These are phyloP conservation scores for Drosophila athabasca DNA, from an alignment of 1,140 invertebrate species.

Conservation along the genomic window DNA sequence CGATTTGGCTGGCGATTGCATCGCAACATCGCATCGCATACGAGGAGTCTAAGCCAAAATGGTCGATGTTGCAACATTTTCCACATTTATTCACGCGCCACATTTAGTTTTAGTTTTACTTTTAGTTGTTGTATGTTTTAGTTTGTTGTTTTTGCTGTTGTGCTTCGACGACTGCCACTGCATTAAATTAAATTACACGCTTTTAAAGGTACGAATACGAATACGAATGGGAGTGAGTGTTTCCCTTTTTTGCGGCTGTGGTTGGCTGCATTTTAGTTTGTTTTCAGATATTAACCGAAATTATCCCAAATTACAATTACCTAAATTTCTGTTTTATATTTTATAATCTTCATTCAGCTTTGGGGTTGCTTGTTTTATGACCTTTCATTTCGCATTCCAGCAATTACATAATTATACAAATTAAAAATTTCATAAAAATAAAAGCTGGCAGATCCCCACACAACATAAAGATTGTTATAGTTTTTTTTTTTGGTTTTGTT, in stretches of 20 bases:
- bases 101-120: constrained; percentile 43
- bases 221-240: background rate
- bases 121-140: background rate
- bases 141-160: constrained; percentile 5
- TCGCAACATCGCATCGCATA: constrained; percentile 44
- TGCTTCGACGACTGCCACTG: constrained; percentile 15
- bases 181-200: constrained; percentile 66
- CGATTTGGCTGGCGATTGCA: constrained; percentile 56
- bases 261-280: constrained; percentile 44
- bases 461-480: constrained; percentile 13
- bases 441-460: background rate
- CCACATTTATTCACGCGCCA: constrained; percentile 62
- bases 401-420: constrained; percentile 38
- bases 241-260: constrained; percentile 40
- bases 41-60: constrained; percentile 40
- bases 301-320: constrained; percentile 55
- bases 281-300: constrained; percentile 47
- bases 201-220: constrained; percentile 25
- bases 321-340: constrained; percentile 11
- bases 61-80: constrained; percentile 63
- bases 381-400: constrained; percentile 39
- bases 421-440: constrained; percentile 20
- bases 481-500: background rate
- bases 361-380: constrained; percentile 27
- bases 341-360: constrained; percentile 23